phyloP scores from a whole-genome alignment of 2,888 invertebrate genomes.

The Cephus sareptanus region DNA sequence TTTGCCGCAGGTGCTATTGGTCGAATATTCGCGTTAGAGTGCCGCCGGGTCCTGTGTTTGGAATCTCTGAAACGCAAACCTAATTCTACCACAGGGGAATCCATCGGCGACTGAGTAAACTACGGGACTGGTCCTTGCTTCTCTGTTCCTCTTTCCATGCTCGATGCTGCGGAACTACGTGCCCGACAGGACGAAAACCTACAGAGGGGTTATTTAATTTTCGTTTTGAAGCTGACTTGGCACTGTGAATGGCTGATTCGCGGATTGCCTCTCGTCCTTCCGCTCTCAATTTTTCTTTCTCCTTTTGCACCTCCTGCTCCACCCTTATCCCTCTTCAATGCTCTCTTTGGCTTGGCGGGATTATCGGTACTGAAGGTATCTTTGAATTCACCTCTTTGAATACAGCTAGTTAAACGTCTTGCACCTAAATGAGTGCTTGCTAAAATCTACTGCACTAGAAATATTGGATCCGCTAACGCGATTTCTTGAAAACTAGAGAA shows the following conservation, averaged over 20 bases:
- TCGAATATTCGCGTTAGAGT: background rate
- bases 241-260: constrained; percentile 45
- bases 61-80: constrained; percentile 24
- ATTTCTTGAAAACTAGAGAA: background rate
- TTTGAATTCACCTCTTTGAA: background rate
- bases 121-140: constrained; percentile 6
- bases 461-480: background rate
- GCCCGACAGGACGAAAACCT: constrained; percentile 2
- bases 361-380: background rate
- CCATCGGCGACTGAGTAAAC: constrained; percentile 38
- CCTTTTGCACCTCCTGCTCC: constrained; percentile 1
- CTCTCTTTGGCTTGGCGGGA: background rate
- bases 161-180: constrained; percentile 7
- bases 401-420: background rate
- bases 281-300: constrained; percentile 5
- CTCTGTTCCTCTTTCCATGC: background rate
- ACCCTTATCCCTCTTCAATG: background rate
- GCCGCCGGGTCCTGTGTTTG: constrained; percentile 10
- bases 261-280: constrained; percentile 32
- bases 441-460: background rate
- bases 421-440: background rate
- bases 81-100: constrained; percentile 32
- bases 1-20: background rate
- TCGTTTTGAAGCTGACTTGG: constrained; percentile 48
- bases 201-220: constrained; percentile 54